Conservation (phyloP, 2,113 vertebrate species). For the Casuarius casuarius region DNA sequence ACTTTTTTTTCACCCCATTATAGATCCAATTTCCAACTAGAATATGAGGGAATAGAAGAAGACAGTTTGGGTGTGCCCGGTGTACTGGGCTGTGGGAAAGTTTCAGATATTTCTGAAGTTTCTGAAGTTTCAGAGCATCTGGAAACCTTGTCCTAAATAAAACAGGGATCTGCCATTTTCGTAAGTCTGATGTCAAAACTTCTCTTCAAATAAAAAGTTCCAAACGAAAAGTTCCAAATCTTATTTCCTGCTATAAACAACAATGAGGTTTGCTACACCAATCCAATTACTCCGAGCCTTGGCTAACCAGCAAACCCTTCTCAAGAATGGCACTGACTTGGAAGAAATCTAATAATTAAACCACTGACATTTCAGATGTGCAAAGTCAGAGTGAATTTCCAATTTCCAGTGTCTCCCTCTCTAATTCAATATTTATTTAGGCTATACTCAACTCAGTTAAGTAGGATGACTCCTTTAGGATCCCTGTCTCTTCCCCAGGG, state of each 20-base stretch:
- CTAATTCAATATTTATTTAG: constrained; percentile 60
- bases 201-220: not conserved
- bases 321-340: constrained; percentile 3
- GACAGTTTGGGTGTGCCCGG: not conserved
- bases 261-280: not conserved
- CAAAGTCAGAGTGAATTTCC: constrained; percentile 23
- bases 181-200: not conserved
- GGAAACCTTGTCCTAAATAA: not conserved
- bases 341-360: constrained; percentile 56
- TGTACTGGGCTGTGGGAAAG: not conserved
- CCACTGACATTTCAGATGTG: constrained; percentile 54
- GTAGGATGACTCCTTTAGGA: not conserved
- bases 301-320: not conserved
- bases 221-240: not conserved
- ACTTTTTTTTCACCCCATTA: not conserved
- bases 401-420: not conserved
- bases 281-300: not conserved
- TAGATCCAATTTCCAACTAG: not conserved
- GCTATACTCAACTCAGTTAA: not conserved
- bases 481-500: not conserved
- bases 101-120: not conserved
- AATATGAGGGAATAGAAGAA: not conserved
- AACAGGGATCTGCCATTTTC: not conserved
- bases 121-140: not conserved
- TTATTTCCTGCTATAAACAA: not conserved